Base-by-base conservation (phyloP, 2,113 vertebrate genomes). In the Lates calcarifer region DNA sequence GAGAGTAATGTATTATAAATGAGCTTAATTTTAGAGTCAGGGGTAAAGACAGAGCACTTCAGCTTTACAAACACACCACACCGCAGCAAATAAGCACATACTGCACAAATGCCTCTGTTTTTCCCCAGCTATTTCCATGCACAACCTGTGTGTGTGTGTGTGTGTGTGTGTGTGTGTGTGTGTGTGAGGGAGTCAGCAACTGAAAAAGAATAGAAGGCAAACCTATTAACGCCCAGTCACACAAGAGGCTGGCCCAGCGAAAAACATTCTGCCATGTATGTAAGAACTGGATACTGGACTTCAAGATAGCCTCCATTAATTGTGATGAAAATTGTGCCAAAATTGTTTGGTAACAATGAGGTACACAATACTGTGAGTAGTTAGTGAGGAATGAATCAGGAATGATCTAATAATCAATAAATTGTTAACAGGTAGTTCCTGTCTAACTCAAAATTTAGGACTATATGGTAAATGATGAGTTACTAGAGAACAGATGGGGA, bases 21-120 rank as follows among this genome's bases (percentile, higher is more conserved):
- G 57, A 62, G 31, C 71, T 82, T 89, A 45, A 82, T 88, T 83
- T 83, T 58, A 67, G 51, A 84, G 57, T 74, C 1, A 7, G 33
- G 29, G n/a, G 56, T 74, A 69, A 79, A 65, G 64, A 77, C 29
- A 80, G 29, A 81, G 37, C 43, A 63, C 31, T 57, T 49, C 45
- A 55, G 70, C 77, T 72, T 61, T 63, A 73, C 65, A 81, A 82
- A 79, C 31, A 72, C 47, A 78, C 26, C 13, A 43, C 28, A 33
- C 60, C 73, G 70, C 72, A 75, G 86, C 56, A 73, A 68, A 79
- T 73, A 77, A 55, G 81, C 26, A 63, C 61, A 26, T n/a, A 61
- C 41, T 58, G 24, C 64, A 70, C 17, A 58, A 47, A 43, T 43
- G 45, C 58, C 28, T 13, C 11, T 65, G n/a, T 53, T 4, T 41